Evolutionary conservation across 2,888 invertebrate genomes (phyloP), one percentile per base, ranked within the genome.

Genomic region (Scelioninae gen. 1): DNA sequence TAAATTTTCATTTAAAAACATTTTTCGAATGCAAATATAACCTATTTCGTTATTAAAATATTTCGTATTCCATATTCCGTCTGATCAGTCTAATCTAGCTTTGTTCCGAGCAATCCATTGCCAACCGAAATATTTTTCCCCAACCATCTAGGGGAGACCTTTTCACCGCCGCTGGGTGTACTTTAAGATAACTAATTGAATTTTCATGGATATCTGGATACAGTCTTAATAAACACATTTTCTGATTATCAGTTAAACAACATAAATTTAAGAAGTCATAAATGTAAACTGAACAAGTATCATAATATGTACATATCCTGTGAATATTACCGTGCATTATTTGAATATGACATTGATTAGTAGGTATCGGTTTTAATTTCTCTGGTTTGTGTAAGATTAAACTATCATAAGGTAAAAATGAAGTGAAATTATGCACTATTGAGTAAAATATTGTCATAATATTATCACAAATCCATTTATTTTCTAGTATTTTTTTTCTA

Each of bases 221-320:
- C 10, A 56, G 16, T 56, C 11, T 56, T 38, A 0, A 9, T 56
- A 56, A 34, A 56, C 34, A 56, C 38, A 56, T 38, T 56, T 56
- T 56, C 38, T 38, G 53, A 34, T 56, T n/a, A 56, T 56, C 16
- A 15, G 38, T n/a, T 38, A 56, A 38, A 38, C 31, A 62, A 5
- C 31, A 13, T 13, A 65, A 15, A 49, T 34, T 34, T 49, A 62
- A 15, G 0, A 32, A 65, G 13, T 65, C 32, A 49, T 65, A 65
- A 31, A 65, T 34, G 29, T 63, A 43, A 23, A 60, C 10, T 9
- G 9, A 23, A 45, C 47, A 29, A 23, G 49, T 56, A 38, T 56
- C 56, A 10, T 38, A 56, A 16, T 38, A 56, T 56, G 66, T 51
- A 51, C 66, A 66, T 53, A 66, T 56, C 49, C 49, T 53, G 38